Conservation (phyloP, 92 coral and sea anemone genomes). For the Galaxea fascicularis region DNA sequence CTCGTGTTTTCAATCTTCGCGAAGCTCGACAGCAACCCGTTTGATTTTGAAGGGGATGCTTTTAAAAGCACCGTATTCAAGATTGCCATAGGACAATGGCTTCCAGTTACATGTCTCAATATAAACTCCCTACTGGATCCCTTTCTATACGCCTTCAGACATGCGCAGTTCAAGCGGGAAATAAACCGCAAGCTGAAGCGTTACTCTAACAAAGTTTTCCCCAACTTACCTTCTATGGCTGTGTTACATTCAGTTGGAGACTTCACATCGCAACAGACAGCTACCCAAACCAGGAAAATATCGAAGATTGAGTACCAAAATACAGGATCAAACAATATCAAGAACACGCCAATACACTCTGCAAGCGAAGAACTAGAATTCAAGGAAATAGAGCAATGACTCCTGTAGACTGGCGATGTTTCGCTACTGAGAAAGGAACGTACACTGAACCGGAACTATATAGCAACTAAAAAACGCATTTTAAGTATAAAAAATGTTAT, state of each 20-base stretch:
- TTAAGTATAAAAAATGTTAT: no score
- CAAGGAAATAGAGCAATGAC: not conserved
- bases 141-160: constrained; percentile 75
- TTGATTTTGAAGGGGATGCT: constrained; percentile 76
- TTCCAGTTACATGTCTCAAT: constrained; percentile 84
- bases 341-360: not conserved
- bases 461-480: not conserved
- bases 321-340: not conserved
- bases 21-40: constrained; percentile 65
- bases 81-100: constrained; percentile 84
- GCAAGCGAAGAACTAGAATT: not conserved
- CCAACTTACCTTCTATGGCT: not conserved
- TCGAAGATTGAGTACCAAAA: not conserved
- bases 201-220: constrained; percentile 45
- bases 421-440: not conserved
- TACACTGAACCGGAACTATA: no score
- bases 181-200: constrained; percentile 19
- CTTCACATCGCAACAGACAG: not conserved
- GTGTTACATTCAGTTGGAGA: constrained; percentile 12
- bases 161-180: constrained; percentile 68
- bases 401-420: not conserved
- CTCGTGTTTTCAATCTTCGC: constrained; percentile 67
- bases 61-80: constrained; percentile 77
- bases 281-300: not conserved
- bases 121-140: constrained; percentile 83